Base-by-base conservation (phyloP, 2,797 vertebrate genomes). In the Podarcis lilfordi region DNA sequence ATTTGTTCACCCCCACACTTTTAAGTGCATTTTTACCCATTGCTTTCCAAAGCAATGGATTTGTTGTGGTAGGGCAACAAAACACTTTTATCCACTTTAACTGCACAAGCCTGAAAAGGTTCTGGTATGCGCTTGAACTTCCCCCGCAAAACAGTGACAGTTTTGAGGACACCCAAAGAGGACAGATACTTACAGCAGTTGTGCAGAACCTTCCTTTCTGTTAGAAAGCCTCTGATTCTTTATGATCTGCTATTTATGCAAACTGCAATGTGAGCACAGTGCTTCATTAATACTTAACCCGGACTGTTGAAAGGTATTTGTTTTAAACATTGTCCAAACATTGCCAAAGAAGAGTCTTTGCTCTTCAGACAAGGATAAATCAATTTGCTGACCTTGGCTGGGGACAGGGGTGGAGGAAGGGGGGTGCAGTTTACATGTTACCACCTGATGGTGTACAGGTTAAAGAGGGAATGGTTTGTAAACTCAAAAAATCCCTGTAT, bases 221-320 rank as follows among this genome's bases (percentile, higher is more conserved):
- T 82, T 69, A 55, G 55, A 64, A 87, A 79, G 76, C 80, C 29
- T 91, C 77, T 5, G 13, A 82, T 87, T 55, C 10, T 83, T 61
- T 61, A 90, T 72, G 32, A 43, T 91, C 92, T 91, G 76, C 89
- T 95, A 92, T 96, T 95, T 96, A 94, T 95, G 86, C 86, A 91
- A 89, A 78, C 6, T 86, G n/a, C 78, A 86, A 90, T 94, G 89
- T 93, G 88, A 92, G 91, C 93, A 87, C 91, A 93, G 32, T 0
- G 79, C 84, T 82, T 84, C 85, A 86, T 94, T 92, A 96, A 96
- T 93, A 84, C 95, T 95, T 96, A 95, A 96, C 94, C 69, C 93
- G 89, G 76, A 1, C 68, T 91, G 82, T 85, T 84, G 82, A 84
- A 72, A 0, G 0, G 86, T 92, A 91, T 74, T 83, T 92, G 88